A percentile compares a stretch with the other conserved stretches of the same genome.
These are phyloP conservation scores for Acanthosepion esculentum DNA, from an alignment of 2,888 invertebrate genomes.

Conservation along the genomic window DNA sequence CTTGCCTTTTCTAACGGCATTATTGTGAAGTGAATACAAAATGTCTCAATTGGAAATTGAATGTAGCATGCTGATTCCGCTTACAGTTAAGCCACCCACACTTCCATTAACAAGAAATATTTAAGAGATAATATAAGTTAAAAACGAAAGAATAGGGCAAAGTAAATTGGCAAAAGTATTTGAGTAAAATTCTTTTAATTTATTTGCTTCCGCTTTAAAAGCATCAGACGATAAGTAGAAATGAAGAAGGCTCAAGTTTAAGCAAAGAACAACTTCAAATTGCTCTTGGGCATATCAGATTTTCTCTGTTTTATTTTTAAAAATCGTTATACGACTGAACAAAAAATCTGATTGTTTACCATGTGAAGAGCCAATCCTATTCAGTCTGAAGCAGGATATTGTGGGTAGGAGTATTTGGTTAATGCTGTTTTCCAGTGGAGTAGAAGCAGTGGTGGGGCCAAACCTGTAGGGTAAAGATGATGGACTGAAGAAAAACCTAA, in stretches of 20 bases:
- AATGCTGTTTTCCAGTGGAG: not conserved
- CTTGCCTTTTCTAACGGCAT: too few species aligned
- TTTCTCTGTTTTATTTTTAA: not conserved
- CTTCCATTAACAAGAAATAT: too few species aligned
- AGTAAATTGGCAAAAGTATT: not conserved
- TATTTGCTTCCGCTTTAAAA: not conserved
- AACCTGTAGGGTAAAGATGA: not conserved
- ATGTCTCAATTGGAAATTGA: too few species aligned
- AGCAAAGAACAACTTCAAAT: not conserved
- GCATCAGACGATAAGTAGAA: not conserved
- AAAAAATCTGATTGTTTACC: not conserved
- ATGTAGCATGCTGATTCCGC: too few species aligned
- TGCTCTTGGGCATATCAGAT: not conserved
- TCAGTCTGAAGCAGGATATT: not conserved
- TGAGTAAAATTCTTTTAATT: not conserved
- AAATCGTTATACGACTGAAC: not conserved
- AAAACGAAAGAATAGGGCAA: too few species aligned
- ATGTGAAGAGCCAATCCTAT: slow-evolving; percentile 9
- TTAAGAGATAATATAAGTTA: too few species aligned
- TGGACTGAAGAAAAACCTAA: not conserved
- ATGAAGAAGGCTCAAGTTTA: not conserved
- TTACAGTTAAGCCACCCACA: too few species aligned
- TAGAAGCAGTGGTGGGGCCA: too few species aligned
- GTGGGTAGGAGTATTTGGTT: not conserved
- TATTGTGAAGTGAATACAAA: too few species aligned